Conservation (phyloP, 2,113 vertebrate genomes). For the Panthera tigris region DNA sequence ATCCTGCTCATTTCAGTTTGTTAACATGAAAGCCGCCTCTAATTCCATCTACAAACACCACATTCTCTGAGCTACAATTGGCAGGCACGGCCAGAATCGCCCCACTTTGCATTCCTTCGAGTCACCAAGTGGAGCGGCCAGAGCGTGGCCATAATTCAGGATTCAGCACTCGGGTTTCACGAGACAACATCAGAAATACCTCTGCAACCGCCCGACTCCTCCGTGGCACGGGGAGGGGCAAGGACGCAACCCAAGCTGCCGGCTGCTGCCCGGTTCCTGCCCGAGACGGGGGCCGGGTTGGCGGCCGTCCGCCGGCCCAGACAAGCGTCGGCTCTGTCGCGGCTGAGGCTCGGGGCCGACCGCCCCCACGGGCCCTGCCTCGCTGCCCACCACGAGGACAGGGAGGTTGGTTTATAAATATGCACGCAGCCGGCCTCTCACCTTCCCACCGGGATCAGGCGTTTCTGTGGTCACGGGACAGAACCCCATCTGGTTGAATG, state of each 20-base stretch:
- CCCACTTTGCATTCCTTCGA: constrained; percentile 80
- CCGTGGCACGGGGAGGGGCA: constrained; percentile 86
- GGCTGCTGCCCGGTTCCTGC: constrained; percentile 88
- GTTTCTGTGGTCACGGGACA: constrained; percentile 86
- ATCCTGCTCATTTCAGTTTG: constrained; percentile 78
- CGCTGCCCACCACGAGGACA: constrained; percentile 84
- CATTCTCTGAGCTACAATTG: constrained; percentile 72
- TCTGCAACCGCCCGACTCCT: constrained; percentile 82
- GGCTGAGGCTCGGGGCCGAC: constrained; percentile 87
- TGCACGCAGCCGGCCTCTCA: constrained; percentile 86
- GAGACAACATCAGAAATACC: constrained; percentile 84
- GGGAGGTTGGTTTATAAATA: constrained; percentile 92
- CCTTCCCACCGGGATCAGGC: constrained; percentile 87
- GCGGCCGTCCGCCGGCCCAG: constrained; percentile 86
- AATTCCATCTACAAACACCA: constrained; percentile 79
- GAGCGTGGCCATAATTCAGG: constrained; percentile 79
- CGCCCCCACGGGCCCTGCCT: constrained; percentile 86
- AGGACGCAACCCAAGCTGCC: constrained; percentile 87
- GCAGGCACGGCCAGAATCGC: constrained; percentile 79
- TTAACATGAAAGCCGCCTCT: constrained; percentile 82
- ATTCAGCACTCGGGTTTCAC: constrained; percentile 87
- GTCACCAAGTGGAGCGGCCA: constrained; percentile 80
- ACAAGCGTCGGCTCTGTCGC: constrained; percentile 89
- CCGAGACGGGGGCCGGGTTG: constrained; percentile 86
- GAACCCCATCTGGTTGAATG: constrained; percentile 84